Percentiles rank a stretch among this genome's conserved stretches.
These are phyloP conservation scores for Whitmania pigra DNA, from an alignment of 1,140 invertebrate species.

Conservation along the genomic window DNA sequence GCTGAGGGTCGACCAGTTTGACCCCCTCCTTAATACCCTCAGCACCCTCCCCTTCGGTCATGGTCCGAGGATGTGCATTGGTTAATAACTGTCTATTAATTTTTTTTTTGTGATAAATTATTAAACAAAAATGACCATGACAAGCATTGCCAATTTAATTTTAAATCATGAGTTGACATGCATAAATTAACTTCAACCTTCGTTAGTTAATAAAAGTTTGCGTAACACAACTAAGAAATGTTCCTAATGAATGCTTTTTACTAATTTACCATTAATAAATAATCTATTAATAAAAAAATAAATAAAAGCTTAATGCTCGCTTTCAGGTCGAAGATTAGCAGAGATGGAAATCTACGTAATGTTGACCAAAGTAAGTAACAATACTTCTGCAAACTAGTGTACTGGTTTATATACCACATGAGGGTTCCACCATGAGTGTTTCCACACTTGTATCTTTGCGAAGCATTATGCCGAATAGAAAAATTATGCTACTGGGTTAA, in stretches of 20 bases:
- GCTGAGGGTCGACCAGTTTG: constrained; percentile 49
- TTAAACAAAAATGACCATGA: neutral
- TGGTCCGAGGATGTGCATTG: constrained; percentile 53
- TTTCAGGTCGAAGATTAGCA: constrained; percentile 40
- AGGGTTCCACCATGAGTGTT: no score
- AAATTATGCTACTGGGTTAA: constrained; percentile 3
- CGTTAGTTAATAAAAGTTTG: no score
- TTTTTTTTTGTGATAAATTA: no score
- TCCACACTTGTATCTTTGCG: neutral
- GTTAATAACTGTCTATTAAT: constrained; percentile 30
- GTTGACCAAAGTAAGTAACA: constrained; percentile 39
- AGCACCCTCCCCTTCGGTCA: constrained; percentile 68
- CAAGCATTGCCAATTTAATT: neutral
- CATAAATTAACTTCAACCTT: no score
- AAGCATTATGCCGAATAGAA: neutral
- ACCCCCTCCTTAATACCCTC: constrained; percentile 64
- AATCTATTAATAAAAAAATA: no score
- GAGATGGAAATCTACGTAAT: constrained; percentile 44
- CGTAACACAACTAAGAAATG: no score
- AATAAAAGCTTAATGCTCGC: constrained; percentile 20
- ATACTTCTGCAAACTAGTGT: neutral
- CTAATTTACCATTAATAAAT: no score
- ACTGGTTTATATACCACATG: no score
- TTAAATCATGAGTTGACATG: neutral
- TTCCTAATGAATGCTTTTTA: no score